Conservation (phyloP, 2,888 invertebrate genomes). For the Patella caerulea region DNA sequence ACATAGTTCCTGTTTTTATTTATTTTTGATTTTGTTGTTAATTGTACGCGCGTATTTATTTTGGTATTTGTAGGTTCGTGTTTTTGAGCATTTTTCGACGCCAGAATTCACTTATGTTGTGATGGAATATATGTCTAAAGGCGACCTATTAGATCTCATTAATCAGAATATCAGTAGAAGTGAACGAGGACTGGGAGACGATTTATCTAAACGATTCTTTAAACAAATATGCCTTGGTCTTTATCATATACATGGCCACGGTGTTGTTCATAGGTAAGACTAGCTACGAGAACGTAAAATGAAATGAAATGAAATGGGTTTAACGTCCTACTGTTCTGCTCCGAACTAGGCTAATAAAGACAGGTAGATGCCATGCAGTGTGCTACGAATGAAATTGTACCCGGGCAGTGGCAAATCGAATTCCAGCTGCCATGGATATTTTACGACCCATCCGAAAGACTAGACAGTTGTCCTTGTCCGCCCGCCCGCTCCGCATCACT, state of each 20-base stretch:
- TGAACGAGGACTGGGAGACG: conserved; percentile 47
- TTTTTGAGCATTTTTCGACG: conserved; percentile 47
- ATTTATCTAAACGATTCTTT: conserved; percentile 42
- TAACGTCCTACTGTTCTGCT: too few species aligned
- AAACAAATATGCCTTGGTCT: conserved; percentile 47
- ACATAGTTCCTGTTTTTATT: not conserved
- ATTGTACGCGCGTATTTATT: not conserved
- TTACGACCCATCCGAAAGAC: too few species aligned
- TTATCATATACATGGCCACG: conserved; percentile 45
- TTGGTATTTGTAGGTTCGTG: conserved; percentile 36
- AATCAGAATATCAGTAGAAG: conserved; percentile 46
- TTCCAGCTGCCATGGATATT: too few species aligned
- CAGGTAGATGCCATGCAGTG: too few species aligned
- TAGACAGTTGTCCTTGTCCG: too few species aligned
- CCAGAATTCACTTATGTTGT: conserved; percentile 48
- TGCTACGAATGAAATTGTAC: too few species aligned
- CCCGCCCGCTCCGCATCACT: too few species aligned
- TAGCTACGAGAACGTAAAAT: too few species aligned
- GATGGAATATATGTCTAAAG: conserved; percentile 50
- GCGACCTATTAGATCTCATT: conserved; percentile 53
- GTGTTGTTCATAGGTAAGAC: conserved; percentile 50
- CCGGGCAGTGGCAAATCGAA: too few species aligned
- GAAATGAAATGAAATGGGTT: too few species aligned
- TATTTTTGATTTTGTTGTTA: not conserved
- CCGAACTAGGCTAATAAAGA: too few species aligned